A percentile compares a stretch with the other conserved stretches of the same genome.
Evolutionary conservation across 2,797 vertebrate species (phyloP).

Genomic region (Cuniculus paca): DNA sequence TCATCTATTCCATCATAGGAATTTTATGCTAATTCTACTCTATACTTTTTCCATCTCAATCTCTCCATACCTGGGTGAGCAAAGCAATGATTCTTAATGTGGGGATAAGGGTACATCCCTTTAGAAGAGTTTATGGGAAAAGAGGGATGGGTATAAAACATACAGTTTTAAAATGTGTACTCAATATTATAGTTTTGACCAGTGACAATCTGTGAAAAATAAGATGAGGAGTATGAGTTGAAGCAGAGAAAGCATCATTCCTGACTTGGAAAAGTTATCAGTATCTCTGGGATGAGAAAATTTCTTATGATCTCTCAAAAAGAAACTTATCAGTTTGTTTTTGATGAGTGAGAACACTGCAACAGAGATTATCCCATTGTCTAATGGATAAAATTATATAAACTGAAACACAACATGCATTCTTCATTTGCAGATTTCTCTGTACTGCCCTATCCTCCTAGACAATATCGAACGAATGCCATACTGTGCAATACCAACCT

Average conservation of each 20-base stretch:
- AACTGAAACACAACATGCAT: conserved; percentile 55
- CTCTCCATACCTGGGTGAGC: conserved; percentile 58
- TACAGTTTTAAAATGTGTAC: conserved; percentile 35
- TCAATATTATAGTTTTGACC: conserved; percentile 20
- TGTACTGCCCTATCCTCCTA: conserved; percentile 23
- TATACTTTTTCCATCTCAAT: conserved; percentile 42
- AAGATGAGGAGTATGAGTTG: not conserved
- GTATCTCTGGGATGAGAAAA: not conserved
- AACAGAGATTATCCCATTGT: conserved; percentile 56
- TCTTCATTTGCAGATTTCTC: conserved; percentile 41
- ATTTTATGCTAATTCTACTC: conserved; percentile 51
- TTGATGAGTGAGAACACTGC: conserved; percentile 45
- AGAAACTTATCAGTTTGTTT: conserved; percentile 46
- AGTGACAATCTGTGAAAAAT: not conserved
- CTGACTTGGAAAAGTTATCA: conserved; percentile 4
- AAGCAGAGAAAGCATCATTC: not conserved
- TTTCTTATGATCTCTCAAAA: conserved; percentile 38
- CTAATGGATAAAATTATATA: conserved; percentile 64
- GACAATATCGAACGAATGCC: conserved; percentile 52
- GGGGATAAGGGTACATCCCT: not conserved
- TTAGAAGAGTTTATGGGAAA: not conserved
- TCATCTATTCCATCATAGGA: not conserved
- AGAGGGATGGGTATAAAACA: not conserved
- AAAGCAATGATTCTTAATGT: conserved; percentile 49
- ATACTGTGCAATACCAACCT: conserved; percentile 28